Base-by-base conservation (phyloP, 2,113 vertebrate species). In the Rutilus rutilus region DNA sequence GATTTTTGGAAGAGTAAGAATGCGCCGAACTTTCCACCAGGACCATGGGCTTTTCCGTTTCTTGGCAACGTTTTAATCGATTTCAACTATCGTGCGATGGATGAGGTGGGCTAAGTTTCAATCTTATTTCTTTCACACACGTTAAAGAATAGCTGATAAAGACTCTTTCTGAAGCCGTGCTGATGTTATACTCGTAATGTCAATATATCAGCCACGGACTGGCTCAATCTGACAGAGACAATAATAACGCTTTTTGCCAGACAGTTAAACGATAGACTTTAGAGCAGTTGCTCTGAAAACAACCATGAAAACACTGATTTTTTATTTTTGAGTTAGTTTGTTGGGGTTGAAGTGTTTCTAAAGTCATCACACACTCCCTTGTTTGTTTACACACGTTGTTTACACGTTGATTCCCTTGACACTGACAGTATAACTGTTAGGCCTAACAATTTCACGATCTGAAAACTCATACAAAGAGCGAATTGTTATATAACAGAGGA, bases 11-110 rank as follows among this genome's bases (percentile, higher is more conserved):
- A 64, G 77, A 77, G 87, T 76, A 84, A 64, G 45, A 81, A 69
- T 33, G 79, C 79, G 27, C 65, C 54, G 25, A 84, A 90, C 76
- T 93, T 93, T 50, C 93, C 94, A 47, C 92, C 93, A 60, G 91
- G 93, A 50, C 93, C 92, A 0, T 89, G 78, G 86, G 27, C 90
- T 17, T 87, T 94, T 79, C 93, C 94, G 85, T 85, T 94, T 0
- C n/a, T 94, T 76, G 93, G 92, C 78, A 94, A 93, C 54, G 6
- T 91, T 21, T 67, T 87, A 4, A 23, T 57, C 60, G 77, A 52
- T 12, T 86, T 94, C 82, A 90, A 92, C 77, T 89, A 91, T 9
- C 87, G 65, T 89, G 27, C 89, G 87, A 21, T 92, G 90, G 23
- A 87, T 89, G 88, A 93, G 93, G 94, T 94, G 94, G 42, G 42